These are phyloP conservation scores for Galaxea fascicularis DNA, from an alignment of 92 coral and sea anemone genomes.

Conservation along the genomic window DNA sequence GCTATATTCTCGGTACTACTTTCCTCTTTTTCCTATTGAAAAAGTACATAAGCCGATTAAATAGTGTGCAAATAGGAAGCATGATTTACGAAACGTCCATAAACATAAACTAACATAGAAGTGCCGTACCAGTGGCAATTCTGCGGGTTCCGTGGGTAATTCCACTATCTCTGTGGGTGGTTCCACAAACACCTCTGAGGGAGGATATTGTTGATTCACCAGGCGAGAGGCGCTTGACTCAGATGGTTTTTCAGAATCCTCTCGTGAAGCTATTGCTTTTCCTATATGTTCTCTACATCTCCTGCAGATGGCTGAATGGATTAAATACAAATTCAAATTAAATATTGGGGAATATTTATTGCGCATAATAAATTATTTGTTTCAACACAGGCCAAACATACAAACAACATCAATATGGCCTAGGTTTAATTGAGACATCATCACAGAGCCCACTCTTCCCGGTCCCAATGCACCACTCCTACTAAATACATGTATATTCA, in stretches of 20 bases:
- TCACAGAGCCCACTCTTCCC: no score
- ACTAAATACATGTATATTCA: no score
- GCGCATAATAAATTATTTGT: conserved; percentile 9
- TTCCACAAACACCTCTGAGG: conserved; percentile 4
- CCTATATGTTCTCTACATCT: conserved; percentile 15
- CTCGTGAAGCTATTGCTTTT: conserved; percentile 5
- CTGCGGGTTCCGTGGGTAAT: conserved; percentile 1
- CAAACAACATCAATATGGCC: no score
- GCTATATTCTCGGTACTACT: conserved; percentile 46
- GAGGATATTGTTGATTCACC: conserved; percentile 14
- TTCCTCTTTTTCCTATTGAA: conserved; percentile 36
- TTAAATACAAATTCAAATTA: conserved; percentile 1
- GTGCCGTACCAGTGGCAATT: conserved; percentile 12
- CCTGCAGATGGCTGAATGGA: conserved; percentile 24
- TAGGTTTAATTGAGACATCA: no score
- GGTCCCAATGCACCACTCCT: no score
- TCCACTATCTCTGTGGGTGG: conserved; percentile 16
- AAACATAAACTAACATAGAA: conserved; percentile 2
- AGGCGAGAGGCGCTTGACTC: conserved; percentile 7
- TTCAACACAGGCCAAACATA: no score
- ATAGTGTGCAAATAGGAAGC: conserved; percentile 2
- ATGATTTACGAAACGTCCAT: background rate
- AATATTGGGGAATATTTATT: conserved; percentile 2
- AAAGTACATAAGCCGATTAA: conserved; percentile 4
- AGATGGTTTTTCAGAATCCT: background rate